Percentiles rank a stretch among this genome's conserved stretches.
Conservation (phyloP, 2,888 invertebrate species). For the Temnothorax unifasciatus region DNA sequence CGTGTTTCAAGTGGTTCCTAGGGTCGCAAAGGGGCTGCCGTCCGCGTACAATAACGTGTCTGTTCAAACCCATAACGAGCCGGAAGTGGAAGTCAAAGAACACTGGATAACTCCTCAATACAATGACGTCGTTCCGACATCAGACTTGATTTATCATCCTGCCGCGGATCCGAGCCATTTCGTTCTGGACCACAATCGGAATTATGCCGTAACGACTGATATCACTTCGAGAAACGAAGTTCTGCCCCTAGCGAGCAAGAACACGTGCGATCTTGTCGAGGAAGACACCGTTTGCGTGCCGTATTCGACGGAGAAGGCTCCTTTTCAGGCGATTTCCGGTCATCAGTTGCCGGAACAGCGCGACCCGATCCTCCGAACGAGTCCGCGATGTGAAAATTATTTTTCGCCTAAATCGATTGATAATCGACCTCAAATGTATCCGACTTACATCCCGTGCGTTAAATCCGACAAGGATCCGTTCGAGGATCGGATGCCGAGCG, state of each 20-base stretch:
- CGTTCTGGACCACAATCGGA: conserved; percentile 66
- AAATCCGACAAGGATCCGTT: not conserved
- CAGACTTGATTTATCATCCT: not conserved
- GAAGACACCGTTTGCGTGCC: not conserved
- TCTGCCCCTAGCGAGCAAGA: not conserved
- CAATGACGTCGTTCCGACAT: conserved; percentile 8
- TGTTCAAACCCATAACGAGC: conserved; percentile 70
- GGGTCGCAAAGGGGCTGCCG: conserved; percentile 31
- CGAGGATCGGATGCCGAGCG: not conserved
- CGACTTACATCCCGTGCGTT: not conserved
- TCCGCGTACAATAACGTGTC: conserved; percentile 71
- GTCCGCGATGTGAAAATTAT: conserved; percentile 15
- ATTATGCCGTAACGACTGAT: conserved; percentile 48
- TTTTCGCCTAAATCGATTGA: not conserved
- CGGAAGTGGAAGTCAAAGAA: conserved; percentile 20
- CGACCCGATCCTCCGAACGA: not conserved
- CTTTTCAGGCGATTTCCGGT: not conserved
- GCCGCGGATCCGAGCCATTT: conserved; percentile 43
- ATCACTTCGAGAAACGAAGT: not conserved
- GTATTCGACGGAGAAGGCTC: not conserved
- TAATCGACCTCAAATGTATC: not conserved
- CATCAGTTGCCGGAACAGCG: conserved; percentile 2
- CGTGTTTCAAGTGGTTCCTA: conserved; percentile 64
- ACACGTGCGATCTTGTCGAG: not conserved
- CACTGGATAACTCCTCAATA: conserved; percentile 48